Evolutionary conservation across 2,113 vertebrate species (phyloP), one percentile per base, ranked within the genome.

Genomic region (Lasiurus cinereus): DNA sequence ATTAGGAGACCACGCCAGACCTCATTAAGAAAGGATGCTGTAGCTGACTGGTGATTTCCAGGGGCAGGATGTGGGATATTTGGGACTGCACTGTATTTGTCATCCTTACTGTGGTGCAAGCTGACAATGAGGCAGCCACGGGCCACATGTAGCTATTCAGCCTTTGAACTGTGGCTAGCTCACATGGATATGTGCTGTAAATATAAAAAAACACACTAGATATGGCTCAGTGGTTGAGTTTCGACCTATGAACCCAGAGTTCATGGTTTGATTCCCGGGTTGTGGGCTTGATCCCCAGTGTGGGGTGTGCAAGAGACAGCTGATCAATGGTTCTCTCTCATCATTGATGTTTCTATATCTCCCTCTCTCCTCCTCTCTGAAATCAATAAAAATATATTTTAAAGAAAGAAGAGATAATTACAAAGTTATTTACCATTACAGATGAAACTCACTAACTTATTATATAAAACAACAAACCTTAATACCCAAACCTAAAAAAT

Each of bases 381-480:
- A 54, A 54, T 54, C 18, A 54, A 54, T 54, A 54, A 54, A 54
- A 54, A 54, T 54, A 21, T 54, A 54, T 54, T 54, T 54, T 54
- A 54, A 54, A 19, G 52, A 19, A 56, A 91, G 14, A 83, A 83
- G 56, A 76, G 52, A 31, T 52, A 79, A 85, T 80, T 27, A 39
- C 39, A 80, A 64, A 62, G n/a, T n/a, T 90, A 54, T 74, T 89
- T 92, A 85, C 36, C 52, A 66, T 77, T 83, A 2, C 19, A 90
- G 31, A 82, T 70, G 67, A 85, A 85, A 85, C 19, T 76, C 56
- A 5, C 27, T 72, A 77, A 72, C 18, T 76, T 15, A 39, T 52
- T 77, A n/a, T 54, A 64, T 94, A 54, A 90, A 86, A 85, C 16
- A 27, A 2, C 83, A 79, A 73, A 78, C 70, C 69, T 93, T 67